Conservation (phyloP, 2,888 invertebrate genomes). For the Callinectes sapidus region DNA sequence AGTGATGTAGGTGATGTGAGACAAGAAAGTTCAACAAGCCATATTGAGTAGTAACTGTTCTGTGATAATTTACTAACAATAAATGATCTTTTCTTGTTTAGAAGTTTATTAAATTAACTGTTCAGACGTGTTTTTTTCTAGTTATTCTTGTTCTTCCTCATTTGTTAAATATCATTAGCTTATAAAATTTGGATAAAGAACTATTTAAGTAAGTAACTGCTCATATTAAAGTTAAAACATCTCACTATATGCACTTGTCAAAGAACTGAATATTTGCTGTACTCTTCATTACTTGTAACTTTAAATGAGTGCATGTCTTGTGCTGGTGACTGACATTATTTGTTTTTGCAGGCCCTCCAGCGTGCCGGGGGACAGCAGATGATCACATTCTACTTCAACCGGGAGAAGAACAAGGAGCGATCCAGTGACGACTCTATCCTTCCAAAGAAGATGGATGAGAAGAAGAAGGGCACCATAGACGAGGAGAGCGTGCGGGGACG, state of each 20-base stretch:
- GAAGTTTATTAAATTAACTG: neutral
- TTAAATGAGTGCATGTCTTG: neutral
- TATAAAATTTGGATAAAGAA: neutral
- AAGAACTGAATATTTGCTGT: neutral
- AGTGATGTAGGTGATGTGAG: neutral
- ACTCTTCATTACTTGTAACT: neutral
- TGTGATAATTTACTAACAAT: neutral
- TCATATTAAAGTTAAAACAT: neutral
- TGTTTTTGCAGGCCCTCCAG: conserved; percentile 60
- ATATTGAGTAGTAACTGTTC: neutral
- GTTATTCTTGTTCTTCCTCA: neutral
- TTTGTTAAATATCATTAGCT: neutral
- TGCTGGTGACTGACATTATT: neutral
- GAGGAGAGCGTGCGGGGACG: conserved; percentile 78
- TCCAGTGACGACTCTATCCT: conserved; percentile 75
- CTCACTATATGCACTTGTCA: neutral
- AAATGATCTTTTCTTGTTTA: neutral
- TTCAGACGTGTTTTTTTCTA: neutral
- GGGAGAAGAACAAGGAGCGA: conserved; percentile 67
- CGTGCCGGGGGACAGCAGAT: conserved; percentile 71
- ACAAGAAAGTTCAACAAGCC: neutral
- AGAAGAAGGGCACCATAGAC: conserved; percentile 74
- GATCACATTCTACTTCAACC: conserved; percentile 72
- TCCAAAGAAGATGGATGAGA: conserved; percentile 71
- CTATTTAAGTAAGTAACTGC: neutral